Percentiles rank a stretch among this genome's conserved stretches.
These are phyloP conservation scores for Aurelia coerulea DNA, from an alignment of 30 jellyfish, hydroid and myxozoan genomes.

Conservation along the genomic window DNA sequence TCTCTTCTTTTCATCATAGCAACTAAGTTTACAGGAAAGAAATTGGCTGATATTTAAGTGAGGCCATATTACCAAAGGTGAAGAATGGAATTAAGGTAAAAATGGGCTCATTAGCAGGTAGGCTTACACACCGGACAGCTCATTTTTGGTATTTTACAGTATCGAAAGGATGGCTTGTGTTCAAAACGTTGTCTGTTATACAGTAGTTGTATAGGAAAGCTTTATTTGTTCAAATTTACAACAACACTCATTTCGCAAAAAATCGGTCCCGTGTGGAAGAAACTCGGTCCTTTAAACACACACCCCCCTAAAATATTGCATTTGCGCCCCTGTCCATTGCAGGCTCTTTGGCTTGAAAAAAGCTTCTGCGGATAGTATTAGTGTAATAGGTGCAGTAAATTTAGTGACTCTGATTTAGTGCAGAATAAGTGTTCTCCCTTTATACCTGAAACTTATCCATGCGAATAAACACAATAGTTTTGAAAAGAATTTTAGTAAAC, in stretches of 20 bases:
- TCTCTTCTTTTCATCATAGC: not conserved
- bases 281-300: no score
- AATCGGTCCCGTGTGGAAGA: not conserved
- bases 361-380: no score
- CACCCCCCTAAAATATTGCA: no score
- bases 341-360: no score
- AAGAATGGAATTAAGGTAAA: not conserved
- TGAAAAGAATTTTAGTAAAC: no score
- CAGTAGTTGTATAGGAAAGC: not conserved
- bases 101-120: not conserved
- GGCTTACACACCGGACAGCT: constrained; percentile 9
- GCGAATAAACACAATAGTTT: no score
- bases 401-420: no score
- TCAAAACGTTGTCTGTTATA: constrained; percentile 15
- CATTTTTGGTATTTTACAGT: not conserved
- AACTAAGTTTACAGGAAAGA: constrained; percentile 25
- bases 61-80: not conserved
- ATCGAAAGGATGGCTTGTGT: not conserved
- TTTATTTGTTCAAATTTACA: no score
- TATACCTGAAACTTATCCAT: no score
- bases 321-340: no score
- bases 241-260: not conserved
- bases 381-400: no score
- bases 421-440: no score
- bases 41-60: not conserved